Conservation (phyloP, 2,113 vertebrate species). For the Mormyrus lacerda region DNA sequence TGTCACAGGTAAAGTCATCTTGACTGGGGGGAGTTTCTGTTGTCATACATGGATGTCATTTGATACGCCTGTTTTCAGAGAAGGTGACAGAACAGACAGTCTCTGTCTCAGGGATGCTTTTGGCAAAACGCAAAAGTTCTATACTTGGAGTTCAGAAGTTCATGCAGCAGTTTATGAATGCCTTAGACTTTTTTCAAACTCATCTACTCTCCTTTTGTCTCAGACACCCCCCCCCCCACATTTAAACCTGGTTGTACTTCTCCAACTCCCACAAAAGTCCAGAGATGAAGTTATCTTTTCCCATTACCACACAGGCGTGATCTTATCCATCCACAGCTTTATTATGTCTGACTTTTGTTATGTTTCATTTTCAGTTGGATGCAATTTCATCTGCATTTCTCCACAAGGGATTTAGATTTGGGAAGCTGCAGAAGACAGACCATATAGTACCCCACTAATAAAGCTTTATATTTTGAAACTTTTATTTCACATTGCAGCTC, state of each 20-base stretch:
- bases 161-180: neutral
- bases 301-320: neutral
- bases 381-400: neutral
- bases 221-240: neutral
- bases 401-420: neutral
- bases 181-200: neutral
- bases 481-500: neutral
- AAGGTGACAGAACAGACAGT: neutral
- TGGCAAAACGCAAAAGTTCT: neutral
- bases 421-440: neutral
- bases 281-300: neutral
- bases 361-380: neutral
- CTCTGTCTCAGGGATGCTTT: neutral
- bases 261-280: neutral
- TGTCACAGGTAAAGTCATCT: neutral
- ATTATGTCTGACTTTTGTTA: neutral
- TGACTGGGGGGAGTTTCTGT: neutral
- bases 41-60: neutral
- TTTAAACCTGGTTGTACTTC: neutral
- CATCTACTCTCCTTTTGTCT: neutral
- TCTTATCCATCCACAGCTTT: neutral
- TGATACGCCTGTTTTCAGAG: neutral
- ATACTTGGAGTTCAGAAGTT: conserved; percentile 4
- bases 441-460: neutral
- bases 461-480: neutral